A percentile compares a stretch with the other conserved stretches of the same genome.
These are phyloP conservation scores for Emesis russula DNA, from an alignment of 2,888 invertebrate genomes.

Conservation along the genomic window DNA sequence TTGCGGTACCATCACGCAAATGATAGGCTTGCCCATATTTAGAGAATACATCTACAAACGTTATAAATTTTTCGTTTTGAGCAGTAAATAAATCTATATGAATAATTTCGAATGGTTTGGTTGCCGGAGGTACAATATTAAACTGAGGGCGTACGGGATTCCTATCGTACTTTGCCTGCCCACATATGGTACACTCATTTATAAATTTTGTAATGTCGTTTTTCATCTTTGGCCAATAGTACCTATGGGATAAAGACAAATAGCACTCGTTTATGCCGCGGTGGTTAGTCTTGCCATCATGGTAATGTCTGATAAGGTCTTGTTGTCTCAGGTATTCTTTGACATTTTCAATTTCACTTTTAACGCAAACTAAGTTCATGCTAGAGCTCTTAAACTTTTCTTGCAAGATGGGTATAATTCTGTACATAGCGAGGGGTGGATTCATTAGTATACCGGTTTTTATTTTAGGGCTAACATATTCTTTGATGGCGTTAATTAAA, in stretches of 20 bases:
- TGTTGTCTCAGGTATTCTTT: slow-evolving; percentile 16
- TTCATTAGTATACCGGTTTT: not conserved
- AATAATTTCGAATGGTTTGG: slow-evolving; percentile 51
- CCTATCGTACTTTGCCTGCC: slow-evolving; percentile 48
- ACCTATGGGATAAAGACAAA: slow-evolving; percentile 71
- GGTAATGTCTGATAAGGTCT: slow-evolving; percentile 59
- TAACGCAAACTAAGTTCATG: slow-evolving; percentile 75
- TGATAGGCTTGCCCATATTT: not conserved
- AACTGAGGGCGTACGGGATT: not conserved
- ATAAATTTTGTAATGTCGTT: slow-evolving; percentile 81
- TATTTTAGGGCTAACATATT: no score
- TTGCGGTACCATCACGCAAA: slow-evolving; percentile 34
- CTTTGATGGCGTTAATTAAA: no score
- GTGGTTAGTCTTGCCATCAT: slow-evolving; percentile 53
- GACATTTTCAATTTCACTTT: slow-evolving; percentile 73
- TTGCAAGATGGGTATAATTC: slow-evolving; percentile 78
- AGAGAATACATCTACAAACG: slow-evolving; percentile 49
- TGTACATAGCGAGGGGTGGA: slow-evolving; percentile 46
- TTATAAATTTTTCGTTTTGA: slow-evolving; percentile 56
- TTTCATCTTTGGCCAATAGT: slow-evolving; percentile 87
- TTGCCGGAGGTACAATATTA: no score
- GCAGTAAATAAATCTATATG: slow-evolving; percentile 62
- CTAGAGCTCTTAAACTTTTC: slow-evolving; percentile 68
- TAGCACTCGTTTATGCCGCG: slow-evolving; percentile 71
- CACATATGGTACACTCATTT: slow-evolving; percentile 59